These are phyloP conservation scores for Polylopha cassiicola DNA, from an alignment of 2,888 invertebrate species.

Conservation along the genomic window DNA sequence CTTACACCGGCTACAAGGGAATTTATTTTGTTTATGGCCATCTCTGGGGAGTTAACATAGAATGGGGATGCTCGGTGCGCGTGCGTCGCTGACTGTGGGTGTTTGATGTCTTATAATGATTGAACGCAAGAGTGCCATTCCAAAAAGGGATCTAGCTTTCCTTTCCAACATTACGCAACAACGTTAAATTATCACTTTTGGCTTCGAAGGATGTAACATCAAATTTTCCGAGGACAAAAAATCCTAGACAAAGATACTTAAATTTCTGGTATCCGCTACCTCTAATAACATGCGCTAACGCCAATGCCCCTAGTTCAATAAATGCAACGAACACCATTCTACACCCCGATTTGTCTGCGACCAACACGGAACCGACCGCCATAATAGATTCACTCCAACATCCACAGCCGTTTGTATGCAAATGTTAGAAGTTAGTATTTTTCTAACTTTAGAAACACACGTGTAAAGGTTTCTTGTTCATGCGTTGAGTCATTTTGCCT, in stretches of 20 bases:
- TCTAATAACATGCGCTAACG: not conserved
- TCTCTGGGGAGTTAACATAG: conserved; percentile 26
- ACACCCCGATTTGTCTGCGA: conserved; percentile 28
- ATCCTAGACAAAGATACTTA: too few relatives aligned
- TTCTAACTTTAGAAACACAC: conserved; percentile 32
- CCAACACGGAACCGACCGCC: conserved; percentile 14
- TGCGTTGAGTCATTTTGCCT: too few relatives aligned
- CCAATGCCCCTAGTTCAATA: conserved; percentile 1
- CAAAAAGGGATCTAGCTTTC: too few relatives aligned
- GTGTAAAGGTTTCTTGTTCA: too few relatives aligned
- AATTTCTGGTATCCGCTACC: not conserved
- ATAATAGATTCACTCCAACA: conserved; percentile 13
- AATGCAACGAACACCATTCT: conserved; percentile 23
- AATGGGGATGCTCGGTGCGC: conserved; percentile 10
- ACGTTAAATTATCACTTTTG: too few relatives aligned
- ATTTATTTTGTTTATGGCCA: conserved; percentile 56
- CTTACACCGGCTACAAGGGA: conserved; percentile 40
- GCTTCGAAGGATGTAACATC: too few relatives aligned
- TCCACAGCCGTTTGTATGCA: conserved; percentile 33
- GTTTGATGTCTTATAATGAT: not conserved
- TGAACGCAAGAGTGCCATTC: not conserved
- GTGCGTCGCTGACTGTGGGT: not conserved
- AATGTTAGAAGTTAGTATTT: conserved; percentile 28
- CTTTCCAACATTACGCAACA: too few relatives aligned
- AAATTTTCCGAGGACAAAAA: too few relatives aligned